Percentiles rank a stretch among this genome's conserved stretches.
Conservation (phyloP, 2,113 vertebrate species). For the Orcinus orca region DNA sequence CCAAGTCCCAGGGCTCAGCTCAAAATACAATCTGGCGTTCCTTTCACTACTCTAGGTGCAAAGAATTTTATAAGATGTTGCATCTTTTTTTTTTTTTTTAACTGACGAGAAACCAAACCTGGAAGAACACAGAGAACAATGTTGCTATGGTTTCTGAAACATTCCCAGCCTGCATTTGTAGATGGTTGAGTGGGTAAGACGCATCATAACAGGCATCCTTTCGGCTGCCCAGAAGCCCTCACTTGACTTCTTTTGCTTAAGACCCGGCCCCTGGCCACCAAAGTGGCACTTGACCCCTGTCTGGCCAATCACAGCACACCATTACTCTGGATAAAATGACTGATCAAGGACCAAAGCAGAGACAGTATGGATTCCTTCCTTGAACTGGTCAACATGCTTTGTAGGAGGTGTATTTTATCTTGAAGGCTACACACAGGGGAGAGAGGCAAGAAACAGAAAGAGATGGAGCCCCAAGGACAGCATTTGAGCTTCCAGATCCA, state of each 20-base stretch:
- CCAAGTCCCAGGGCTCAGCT: background rate
- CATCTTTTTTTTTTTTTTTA: background rate
- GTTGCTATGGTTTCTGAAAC: background rate
- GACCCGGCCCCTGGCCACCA: background rate
- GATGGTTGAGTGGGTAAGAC: background rate
- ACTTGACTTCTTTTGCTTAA: background rate
- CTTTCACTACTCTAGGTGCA: background rate
- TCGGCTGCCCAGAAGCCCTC: background rate
- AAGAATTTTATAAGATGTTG: background rate
- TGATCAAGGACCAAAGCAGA: background rate
- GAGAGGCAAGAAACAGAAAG: background rate
- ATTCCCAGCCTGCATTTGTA: background rate
- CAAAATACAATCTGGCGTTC: background rate
- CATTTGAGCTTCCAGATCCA: background rate
- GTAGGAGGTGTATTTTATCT: background rate
- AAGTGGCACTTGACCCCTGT: background rate
- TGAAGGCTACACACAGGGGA: background rate
- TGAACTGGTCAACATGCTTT: background rate
- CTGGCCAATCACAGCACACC: background rate
- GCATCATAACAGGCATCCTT: background rate
- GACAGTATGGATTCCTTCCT: background rate
- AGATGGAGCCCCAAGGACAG: background rate
- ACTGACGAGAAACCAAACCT: background rate
- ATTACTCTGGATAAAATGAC: background rate
- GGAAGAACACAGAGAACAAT: background rate